Evolutionary conservation across 2,888 invertebrate genomes (phyloP).

Genomic region (Embidobia sp.): DNA sequence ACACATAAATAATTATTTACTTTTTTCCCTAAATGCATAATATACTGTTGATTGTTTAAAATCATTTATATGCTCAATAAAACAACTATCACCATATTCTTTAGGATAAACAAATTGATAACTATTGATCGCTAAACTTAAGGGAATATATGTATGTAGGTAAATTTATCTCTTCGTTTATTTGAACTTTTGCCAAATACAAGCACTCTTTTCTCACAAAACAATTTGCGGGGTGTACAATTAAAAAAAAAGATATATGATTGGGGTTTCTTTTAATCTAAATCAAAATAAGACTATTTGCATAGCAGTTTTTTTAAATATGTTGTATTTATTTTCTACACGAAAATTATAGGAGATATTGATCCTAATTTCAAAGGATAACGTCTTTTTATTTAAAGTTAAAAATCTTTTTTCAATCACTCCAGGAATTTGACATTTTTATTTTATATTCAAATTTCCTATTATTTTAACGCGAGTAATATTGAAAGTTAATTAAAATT

Average conservation of each 20-base stretch:
- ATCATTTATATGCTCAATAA: conserved; percentile 22
- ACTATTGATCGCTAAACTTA: conserved; percentile 13
- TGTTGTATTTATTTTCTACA: no score
- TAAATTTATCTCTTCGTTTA: conserved; percentile 5
- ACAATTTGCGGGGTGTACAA: conserved; percentile 4
- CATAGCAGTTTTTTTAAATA: background rate
- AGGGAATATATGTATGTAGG: background rate
- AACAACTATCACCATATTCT: conserved; percentile 23
- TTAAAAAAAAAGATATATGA: conserved; percentile 9
- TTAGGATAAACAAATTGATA: conserved; percentile 12
- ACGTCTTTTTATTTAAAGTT: no score
- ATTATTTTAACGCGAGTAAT: no score
- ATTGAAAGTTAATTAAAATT: background rate
- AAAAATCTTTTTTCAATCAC: no score
- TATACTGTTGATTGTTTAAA: no score
- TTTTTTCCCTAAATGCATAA: no score
- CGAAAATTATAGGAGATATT: no score
- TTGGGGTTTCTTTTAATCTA: background rate
- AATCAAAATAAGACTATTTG: background rate
- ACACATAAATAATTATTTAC: no score
- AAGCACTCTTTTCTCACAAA: conserved; percentile 14
- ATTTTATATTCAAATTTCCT: no score
- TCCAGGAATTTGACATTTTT: no score
- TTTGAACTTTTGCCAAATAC: conserved; percentile 35
- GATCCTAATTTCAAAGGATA: no score